These are phyloP conservation scores for Axis porcinus DNA, from an alignment of 2,113 vertebrate genomes.

Conservation along the genomic window DNA sequence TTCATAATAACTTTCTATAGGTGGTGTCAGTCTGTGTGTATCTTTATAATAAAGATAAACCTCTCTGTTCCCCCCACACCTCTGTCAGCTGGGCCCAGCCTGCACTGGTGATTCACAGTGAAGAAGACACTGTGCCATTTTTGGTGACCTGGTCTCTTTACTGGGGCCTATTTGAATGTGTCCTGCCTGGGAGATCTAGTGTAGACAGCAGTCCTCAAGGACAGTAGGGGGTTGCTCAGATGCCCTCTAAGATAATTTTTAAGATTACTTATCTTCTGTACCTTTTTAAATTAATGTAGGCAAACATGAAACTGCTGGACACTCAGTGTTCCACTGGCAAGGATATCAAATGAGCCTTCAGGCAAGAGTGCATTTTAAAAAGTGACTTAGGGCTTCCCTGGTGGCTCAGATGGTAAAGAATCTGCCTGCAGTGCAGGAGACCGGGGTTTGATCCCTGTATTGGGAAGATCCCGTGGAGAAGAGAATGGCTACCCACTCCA, in stretches of 20 bases:
- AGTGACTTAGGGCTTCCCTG: background rate
- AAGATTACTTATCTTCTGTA: background rate
- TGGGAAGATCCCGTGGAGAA: background rate
- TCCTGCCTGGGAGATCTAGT: background rate
- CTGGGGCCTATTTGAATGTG: background rate
- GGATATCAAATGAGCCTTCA: background rate
- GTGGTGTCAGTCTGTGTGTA: too few species aligned
- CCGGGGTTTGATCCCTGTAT: background rate
- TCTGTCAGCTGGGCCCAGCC: background rate
- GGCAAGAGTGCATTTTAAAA: background rate
- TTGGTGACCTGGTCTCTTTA: background rate
- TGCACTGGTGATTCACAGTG: fast-evolving
- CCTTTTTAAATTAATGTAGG: background rate
- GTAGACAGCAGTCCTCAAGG: background rate
- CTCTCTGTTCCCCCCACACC: background rate
- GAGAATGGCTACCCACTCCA: background rate
- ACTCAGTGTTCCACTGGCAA: background rate
- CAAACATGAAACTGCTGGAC: background rate
- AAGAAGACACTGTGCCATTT: too few species aligned
- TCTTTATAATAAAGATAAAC: background rate
- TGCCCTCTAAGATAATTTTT: background rate
- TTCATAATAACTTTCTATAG: background rate
- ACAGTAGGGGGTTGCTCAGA: background rate
- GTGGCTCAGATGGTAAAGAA: background rate
- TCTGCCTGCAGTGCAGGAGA: background rate